A percentile compares a stretch with the other conserved stretches of the same genome.
Conservation (phyloP, 2,113 vertebrate species). For the Chiloscyllium plagiosum region DNA sequence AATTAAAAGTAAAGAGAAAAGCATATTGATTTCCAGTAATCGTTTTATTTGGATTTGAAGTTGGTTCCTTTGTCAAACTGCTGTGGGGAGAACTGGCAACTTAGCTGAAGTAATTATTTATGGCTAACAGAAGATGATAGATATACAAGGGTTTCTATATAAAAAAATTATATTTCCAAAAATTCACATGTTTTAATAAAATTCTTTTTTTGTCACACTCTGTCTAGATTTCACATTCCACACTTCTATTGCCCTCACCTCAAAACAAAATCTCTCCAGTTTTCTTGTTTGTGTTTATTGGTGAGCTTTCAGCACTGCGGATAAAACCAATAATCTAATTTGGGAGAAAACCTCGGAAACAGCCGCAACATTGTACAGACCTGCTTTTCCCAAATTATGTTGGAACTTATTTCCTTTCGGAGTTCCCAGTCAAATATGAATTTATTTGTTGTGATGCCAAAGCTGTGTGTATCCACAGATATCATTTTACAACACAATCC, state of each 20-base stretch:
- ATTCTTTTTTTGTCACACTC: background rate
- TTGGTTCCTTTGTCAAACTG: background rate
- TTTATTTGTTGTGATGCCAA: conserved; percentile 10
- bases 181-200: background rate
- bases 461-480: background rate
- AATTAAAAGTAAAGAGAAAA: background rate
- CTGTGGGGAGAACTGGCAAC: background rate
- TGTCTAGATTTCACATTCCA: background rate
- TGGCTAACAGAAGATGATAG: too few relatives aligned
- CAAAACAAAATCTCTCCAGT: background rate
- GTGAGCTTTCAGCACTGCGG: background rate
- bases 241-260: background rate
- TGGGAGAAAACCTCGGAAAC: background rate
- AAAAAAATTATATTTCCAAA: background rate
- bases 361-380: background rate
- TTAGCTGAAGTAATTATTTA: background rate
- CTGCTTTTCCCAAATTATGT: conserved; percentile 3
- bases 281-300: conserved; percentile 27
- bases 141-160: background rate
- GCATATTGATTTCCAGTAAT: background rate
- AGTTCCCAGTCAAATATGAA: conserved; percentile 26
- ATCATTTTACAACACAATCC: conserved; percentile 11
- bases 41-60: background rate
- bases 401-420: conserved; percentile 19
- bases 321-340: conserved; percentile 16